These are phyloP conservation scores for Cyanoliseus patagonus DNA, from an alignment of 2,113 vertebrate genomes.

Conservation along the genomic window DNA sequence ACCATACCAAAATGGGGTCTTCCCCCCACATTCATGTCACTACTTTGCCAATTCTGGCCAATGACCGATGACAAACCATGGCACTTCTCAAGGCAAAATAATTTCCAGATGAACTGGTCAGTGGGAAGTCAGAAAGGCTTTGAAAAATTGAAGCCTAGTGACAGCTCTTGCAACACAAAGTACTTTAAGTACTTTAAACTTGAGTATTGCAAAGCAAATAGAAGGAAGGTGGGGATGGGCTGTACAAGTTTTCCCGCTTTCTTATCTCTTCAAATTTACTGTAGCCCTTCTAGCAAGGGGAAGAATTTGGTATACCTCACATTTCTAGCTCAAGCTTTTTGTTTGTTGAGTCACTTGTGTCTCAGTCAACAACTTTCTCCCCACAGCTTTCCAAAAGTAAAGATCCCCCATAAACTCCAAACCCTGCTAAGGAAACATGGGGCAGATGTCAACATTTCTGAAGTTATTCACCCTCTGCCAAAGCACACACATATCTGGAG, in stretches of 20 bases:
- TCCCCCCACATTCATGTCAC: not conserved
- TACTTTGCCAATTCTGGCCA: not conserved
- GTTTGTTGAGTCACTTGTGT: not conserved
- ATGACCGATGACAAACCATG: not conserved
- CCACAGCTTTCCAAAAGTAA: conserved; percentile 7
- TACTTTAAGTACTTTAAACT: conserved; percentile 2
- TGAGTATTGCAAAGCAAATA: conserved; percentile 36
- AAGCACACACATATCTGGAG: not conserved
- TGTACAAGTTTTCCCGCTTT: not conserved
- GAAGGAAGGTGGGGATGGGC: not conserved
- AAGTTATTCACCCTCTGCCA: conserved; percentile 38
- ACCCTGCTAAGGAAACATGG: not conserved
- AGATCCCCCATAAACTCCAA: conserved; percentile 8
- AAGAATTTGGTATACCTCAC: not conserved
- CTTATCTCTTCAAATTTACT: not conserved
- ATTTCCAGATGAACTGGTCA: not conserved
- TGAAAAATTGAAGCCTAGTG: not conserved
- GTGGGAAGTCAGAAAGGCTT: not conserved
- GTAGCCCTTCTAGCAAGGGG: not conserved
- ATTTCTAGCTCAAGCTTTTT: conserved; percentile 5
- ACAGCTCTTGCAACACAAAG: not conserved
- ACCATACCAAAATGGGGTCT: not conserved
- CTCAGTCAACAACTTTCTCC: conserved; percentile 9
- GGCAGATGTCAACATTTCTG: conserved; percentile 17
- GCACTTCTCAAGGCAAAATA: not conserved